phyloP scores from a whole-genome alignment of 2,888 invertebrate species.

The Brachycybe producta region DNA sequence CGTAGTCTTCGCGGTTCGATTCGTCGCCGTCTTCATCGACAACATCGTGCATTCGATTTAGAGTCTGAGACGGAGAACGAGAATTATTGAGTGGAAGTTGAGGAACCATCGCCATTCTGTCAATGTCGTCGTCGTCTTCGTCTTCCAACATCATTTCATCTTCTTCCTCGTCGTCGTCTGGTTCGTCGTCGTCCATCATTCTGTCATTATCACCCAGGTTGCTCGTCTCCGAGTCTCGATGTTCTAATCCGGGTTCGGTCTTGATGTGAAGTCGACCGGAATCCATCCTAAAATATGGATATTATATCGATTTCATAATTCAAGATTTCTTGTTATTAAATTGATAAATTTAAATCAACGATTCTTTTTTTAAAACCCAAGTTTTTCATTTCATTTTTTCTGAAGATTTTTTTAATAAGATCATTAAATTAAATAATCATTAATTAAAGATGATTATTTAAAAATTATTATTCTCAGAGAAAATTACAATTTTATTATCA shows the following conservation, averaged over 20 bases:
- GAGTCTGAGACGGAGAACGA: too few species aligned
- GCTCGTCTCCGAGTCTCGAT: slow-evolving; percentile 3
- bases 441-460: too few species aligned
- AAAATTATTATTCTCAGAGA: too few species aligned
- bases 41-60: neutral
- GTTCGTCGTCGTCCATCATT: neutral
- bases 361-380: neutral
- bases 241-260: slow-evolving; percentile 1
- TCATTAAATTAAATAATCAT: too few species aligned
- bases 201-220: neutral
- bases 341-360: too few species aligned
- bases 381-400: neutral
- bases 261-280: neutral
- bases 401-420: neutral
- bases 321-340: too few species aligned
- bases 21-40: slow-evolving; percentile 4
- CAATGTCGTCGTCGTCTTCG: slow-evolving; percentile 10
- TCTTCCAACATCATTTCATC: slow-evolving; percentile 7
- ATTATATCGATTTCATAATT: too few species aligned
- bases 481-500: too few species aligned
- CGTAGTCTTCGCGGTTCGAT: too few species aligned
- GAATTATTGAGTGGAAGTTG: too few species aligned
- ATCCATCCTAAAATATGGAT: slow-evolving; percentile 6
- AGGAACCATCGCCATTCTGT: neutral
- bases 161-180: neutral